These are phyloP conservation scores for Aix galericulata DNA, from an alignment of 2,113 vertebrate species.

Conservation along the genomic window DNA sequence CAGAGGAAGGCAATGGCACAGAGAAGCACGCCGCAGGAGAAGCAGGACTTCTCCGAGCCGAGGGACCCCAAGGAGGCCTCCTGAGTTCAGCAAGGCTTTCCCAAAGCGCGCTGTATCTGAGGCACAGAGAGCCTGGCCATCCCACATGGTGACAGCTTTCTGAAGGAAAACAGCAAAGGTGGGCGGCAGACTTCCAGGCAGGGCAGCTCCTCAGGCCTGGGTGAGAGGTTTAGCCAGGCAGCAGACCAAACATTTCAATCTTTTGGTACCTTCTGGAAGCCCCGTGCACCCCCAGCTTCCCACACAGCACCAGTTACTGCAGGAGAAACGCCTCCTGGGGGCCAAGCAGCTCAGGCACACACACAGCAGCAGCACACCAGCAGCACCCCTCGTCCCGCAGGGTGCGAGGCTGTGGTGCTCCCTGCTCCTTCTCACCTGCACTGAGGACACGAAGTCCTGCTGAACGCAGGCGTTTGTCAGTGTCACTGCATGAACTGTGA, in stretches of 20 bases:
- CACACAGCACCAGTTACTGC: fast-evolving
- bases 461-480: constrained; percentile 4
- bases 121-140: background rate
- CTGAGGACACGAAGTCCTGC: background rate
- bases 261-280: background rate
- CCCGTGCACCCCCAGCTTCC: background rate
- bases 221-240: background rate
- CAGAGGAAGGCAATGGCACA: background rate
- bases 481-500: background rate
- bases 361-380: background rate
- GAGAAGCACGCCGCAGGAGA: background rate
- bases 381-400: background rate
- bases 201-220: background rate
- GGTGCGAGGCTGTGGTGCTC: background rate
- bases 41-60: no score
- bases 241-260: background rate
- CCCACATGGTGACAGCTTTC: background rate
- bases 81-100: background rate
- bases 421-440: background rate
- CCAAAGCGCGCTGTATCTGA: background rate
- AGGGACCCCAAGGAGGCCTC: no score
- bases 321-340: background rate
- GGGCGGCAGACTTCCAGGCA: background rate
- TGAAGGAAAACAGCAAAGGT: background rate
- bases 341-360: background rate